Evolutionary conservation across 2,113 vertebrate species (phyloP).

Genomic region (Meleagris gallopavo): DNA sequence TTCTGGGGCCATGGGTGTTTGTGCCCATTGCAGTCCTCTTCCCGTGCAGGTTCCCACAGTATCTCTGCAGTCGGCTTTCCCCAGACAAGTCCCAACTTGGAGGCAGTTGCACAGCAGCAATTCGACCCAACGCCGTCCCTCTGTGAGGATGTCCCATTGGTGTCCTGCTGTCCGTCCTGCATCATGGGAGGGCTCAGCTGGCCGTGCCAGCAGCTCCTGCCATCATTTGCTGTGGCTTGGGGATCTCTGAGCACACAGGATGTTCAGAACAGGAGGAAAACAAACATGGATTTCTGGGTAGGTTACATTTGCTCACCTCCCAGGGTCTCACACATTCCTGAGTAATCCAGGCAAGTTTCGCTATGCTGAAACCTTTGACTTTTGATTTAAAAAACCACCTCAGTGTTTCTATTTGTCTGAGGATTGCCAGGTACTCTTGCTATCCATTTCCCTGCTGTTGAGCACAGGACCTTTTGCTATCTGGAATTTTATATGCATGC

Average conservation of each 20-base stretch:
- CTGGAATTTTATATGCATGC: not conserved
- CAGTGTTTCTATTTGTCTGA: not conserved
- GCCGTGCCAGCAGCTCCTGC: accelerated
- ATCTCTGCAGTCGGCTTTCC: not conserved
- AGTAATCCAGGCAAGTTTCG: not conserved
- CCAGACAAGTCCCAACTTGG: not conserved
- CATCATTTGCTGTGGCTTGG: not conserved
- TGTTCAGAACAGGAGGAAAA: not conserved
- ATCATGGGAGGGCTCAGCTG: accelerated
- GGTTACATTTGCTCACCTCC: not conserved
- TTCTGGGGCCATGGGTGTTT: not conserved
- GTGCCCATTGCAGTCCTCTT: not conserved
- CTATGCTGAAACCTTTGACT: not conserved
- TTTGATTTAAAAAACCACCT: not conserved
- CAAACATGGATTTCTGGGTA: not conserved
- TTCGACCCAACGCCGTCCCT: accelerated
- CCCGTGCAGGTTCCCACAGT: not conserved
- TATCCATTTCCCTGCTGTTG: not conserved
- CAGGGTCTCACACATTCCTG: not conserved
- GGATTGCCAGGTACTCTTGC: not conserved
- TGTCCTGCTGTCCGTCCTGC: not conserved
- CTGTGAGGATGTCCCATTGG: not conserved
- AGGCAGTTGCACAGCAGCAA: not conserved
- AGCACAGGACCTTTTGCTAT: not conserved
- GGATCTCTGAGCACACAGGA: not conserved